Evolutionary conservation across 2,888 invertebrate species (phyloP).

Genomic region (Drosophila kambysellisi): DNA sequence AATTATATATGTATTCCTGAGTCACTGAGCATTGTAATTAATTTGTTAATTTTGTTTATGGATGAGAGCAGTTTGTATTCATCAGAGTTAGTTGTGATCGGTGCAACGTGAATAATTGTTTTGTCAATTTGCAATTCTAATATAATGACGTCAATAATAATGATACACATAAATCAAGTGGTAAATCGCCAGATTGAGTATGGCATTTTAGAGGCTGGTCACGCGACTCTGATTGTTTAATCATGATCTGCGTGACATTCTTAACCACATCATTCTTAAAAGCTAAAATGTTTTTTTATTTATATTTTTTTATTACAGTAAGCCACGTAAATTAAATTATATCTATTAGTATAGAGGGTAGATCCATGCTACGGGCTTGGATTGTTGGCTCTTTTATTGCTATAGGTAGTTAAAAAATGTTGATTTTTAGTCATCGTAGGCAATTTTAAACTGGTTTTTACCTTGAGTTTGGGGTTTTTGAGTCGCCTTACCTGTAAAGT

Average conservation of each 20-base stretch:
- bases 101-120: slow-evolving; percentile 11
- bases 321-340: background rate
- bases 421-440: slow-evolving; percentile 52
- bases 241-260: slow-evolving; percentile 54
- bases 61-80: background rate
- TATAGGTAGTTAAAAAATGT: slow-evolving; percentile 29
- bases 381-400: background rate
- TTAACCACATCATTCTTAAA: slow-evolving; percentile 19
- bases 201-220: slow-evolving; percentile 41
- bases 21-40: background rate
- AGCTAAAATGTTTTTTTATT: slow-evolving; percentile 5
- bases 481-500: slow-evolving; percentile 51
- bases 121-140: slow-evolving; percentile 56
- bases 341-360: background rate
- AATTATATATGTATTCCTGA: background rate
- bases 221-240: slow-evolving; percentile 40
- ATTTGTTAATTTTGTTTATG: background rate
- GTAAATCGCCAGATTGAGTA: slow-evolving; percentile 34
- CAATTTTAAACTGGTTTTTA: slow-evolving; percentile 51
- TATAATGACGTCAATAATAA: slow-evolving; percentile 46
- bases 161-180: slow-evolving; percentile 14
- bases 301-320: background rate
- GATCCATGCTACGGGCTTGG: background rate
- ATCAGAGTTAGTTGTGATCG: slow-evolving; percentile 15
- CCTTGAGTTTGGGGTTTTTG: slow-evolving; percentile 48